Base-by-base conservation (phyloP, 2,888 invertebrate genomes). In the Parnassius smintheus region DNA sequence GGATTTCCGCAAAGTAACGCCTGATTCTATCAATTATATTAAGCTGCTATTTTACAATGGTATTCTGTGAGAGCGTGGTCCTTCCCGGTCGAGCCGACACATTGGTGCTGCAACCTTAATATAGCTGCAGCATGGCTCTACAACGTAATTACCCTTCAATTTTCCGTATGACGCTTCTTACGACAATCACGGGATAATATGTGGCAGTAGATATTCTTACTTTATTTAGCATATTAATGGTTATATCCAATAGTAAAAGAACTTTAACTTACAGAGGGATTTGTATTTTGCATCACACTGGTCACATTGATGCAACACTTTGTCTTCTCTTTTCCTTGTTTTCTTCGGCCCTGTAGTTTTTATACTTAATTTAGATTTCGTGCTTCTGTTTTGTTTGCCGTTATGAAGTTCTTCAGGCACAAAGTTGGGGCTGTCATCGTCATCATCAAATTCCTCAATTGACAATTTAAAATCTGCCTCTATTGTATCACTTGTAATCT, bases 231-330 rank as follows among this genome's bases (percentile, higher is more conserved):
- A 18, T 44, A 22, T 1, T 7, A 18, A 46, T 35, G 35, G 7
- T 35, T 35, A 35, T 35, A 7, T 3, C 0, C 35, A 35, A 35
- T 35, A 35, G 7, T 1, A 35, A 4, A 35, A 35, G 35, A 7
- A 4, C 4, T 7, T 35, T 35, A 35, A 51, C 59, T 63, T 51
- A 63, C 63, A 45, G 12, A 63, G 22, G 12, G 58, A 63, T 22
- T 59, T 63, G 69, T 88, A 91, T 71, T 86, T 84, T 51, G 88
- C 84, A 59, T 81, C 81, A 56, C 91, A 91, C 70, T 86, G 84
- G 61, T 89, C 89, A 69, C 91, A 91, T 51, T 81, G 80, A 67
- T 88, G 83, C 69, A 85, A 72, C 2, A 75, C 77, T 74, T 89
- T 75, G n/a, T 73, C 65, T 0, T 73, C 67, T 54, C 75, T 61